A percentile compares a stretch with the other conserved stretches of the same genome.
These are phyloP conservation scores for Brienomyrus longianalis DNA, from an alignment of 2,113 vertebrate genomes.

Conservation along the genomic window DNA sequence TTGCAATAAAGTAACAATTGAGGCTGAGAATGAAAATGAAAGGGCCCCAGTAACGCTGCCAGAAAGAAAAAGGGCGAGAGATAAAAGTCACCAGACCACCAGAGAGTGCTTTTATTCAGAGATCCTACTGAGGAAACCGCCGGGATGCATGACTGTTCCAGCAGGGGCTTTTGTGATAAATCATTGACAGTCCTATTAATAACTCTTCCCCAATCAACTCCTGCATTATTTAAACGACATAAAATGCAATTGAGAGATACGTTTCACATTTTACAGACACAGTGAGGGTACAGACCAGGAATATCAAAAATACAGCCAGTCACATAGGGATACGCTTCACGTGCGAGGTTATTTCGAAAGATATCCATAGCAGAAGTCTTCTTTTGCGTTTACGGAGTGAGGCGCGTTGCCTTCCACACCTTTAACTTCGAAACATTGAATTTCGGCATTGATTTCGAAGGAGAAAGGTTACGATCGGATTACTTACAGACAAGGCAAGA, in stretches of 20 bases:
- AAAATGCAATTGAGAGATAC: not conserved
- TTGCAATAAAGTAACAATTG: constrained; percentile 48
- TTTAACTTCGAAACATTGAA: constrained; percentile 45
- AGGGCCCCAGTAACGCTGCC: constrained; percentile 32
- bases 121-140: constrained; percentile 37
- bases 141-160: constrained; percentile 32
- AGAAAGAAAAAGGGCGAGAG: constrained; percentile 15
- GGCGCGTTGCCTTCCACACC: constrained; percentile 37
- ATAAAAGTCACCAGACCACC: constrained; percentile 31
- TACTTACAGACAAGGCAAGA: not conserved
- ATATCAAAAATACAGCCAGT: not conserved
- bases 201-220: not conserved
- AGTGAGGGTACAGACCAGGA: not conserved
- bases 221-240: not conserved
- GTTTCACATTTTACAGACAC: not conserved
- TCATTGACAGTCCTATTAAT: constrained; percentile 35
- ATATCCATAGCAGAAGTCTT: not conserved
- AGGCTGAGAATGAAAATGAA: constrained; percentile 47
- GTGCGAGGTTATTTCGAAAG: not conserved
- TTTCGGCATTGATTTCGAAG: constrained; percentile 45
- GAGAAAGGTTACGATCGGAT: constrained; percentile 48
- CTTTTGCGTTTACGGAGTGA: not conserved
- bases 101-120: constrained; percentile 42
- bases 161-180: constrained; percentile 41
- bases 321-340: not conserved